Percentiles rank a stretch among this genome's conserved stretches.
Conservation (phyloP, 2,888 invertebrate genomes). For the Apeira syringaria region DNA sequence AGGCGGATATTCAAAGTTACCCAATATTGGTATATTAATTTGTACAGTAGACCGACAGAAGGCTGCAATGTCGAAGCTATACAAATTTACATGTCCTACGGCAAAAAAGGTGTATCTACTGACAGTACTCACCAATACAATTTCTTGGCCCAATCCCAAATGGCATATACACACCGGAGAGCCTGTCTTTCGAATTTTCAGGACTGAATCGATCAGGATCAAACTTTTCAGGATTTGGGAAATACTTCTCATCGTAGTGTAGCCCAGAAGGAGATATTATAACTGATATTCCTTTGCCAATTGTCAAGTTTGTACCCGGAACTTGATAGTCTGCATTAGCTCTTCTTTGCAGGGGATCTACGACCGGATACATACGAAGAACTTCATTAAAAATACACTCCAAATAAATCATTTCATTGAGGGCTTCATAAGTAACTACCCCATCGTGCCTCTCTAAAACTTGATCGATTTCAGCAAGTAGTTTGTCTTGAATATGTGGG, state of each 20-base stretch:
- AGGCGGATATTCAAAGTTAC: too few species aligned
- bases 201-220: slow-evolving; percentile 69
- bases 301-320: slow-evolving; percentile 50
- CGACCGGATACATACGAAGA: slow-evolving; percentile 67
- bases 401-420: slow-evolving; percentile 60
- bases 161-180: slow-evolving; percentile 57
- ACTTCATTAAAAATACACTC: slow-evolving; percentile 59
- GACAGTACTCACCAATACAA: slow-evolving; percentile 68
- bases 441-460: slow-evolving; percentile 44
- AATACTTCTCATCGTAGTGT: slow-evolving; percentile 64
- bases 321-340: slow-evolving; percentile 51
- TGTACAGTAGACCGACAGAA: too few species aligned
- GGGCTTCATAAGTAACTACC: slow-evolving; percentile 53
- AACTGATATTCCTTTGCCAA: slow-evolving; percentile 53
- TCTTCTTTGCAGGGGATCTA: slow-evolving; percentile 54
- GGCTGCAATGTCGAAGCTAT: too few species aligned
- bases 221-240: slow-evolving; percentile 65
- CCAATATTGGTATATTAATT: too few species aligned
- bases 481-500: slow-evolving; percentile 57
- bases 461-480: slow-evolving; percentile 48
- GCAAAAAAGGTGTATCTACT: too few species aligned
- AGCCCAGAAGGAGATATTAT: slow-evolving; percentile 54
- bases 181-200: slow-evolving; percentile 21
- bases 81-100: too few species aligned
- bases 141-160: slow-evolving; percentile 67